Conservation (phyloP, 1,140 invertebrate genomes). For the Penaeus chinensis region DNA sequence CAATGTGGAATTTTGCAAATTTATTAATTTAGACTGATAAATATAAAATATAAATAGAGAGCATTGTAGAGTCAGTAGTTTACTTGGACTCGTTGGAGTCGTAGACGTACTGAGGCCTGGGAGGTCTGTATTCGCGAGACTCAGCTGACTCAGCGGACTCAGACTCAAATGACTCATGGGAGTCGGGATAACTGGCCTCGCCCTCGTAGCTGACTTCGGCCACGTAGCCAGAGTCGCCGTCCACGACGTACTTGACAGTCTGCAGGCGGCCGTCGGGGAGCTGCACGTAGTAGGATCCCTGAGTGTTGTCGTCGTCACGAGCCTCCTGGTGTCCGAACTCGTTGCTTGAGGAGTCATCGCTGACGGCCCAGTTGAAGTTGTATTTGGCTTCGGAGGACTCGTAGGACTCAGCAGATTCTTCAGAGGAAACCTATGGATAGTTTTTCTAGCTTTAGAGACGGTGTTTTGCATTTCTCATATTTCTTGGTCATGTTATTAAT, state of each 20-base stretch:
- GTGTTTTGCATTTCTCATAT: too few relatives aligned
- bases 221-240: constrained; percentile 14
- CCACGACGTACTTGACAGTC: background rate
- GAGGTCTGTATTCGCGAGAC: too few relatives aligned
- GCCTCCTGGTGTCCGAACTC: constrained; percentile 17
- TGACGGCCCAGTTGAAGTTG: constrained; percentile 1
- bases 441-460: too few relatives aligned
- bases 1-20: too few relatives aligned
- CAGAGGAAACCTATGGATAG: too few relatives aligned
- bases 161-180: background rate
- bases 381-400: background rate
- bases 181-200: background rate
- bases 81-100: constrained; percentile 17
- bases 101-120: background rate
- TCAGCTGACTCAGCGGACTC: background rate
- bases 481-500: too few relatives aligned
- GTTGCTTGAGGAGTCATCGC: constrained; percentile 8
- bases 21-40: background rate
- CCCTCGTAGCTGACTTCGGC: constrained; percentile 12
- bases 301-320: constrained; percentile 2
- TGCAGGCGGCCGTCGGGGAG: constrained; percentile 15
- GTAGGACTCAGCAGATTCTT: background rate
- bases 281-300: constrained; percentile 8
- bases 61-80: background rate
- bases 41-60: background rate